A percentile compares a stretch with the other conserved stretches of the same genome.
Conservation (phyloP, 2,888 invertebrate genomes). For the Acanthosoma haemorrhoidale region DNA sequence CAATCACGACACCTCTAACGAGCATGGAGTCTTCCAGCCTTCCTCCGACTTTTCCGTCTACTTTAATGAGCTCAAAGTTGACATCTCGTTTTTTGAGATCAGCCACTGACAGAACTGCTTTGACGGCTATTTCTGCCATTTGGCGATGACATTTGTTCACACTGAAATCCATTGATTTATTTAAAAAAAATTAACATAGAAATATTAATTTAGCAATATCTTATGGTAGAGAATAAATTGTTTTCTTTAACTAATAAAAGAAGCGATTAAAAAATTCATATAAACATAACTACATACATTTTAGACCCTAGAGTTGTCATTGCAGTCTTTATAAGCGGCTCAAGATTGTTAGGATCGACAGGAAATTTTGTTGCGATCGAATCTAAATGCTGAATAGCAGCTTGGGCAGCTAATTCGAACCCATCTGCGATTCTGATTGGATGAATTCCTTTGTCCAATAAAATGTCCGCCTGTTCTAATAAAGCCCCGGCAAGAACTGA, state of each 20-base stretch:
- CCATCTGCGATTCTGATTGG: constrained; percentile 98
- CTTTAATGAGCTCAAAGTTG: constrained; percentile 98
- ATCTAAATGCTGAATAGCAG: constrained; percentile 79
- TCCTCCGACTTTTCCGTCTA: constrained; percentile 96
- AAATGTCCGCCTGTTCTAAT: constrained; percentile 85
- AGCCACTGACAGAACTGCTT: constrained; percentile 94
- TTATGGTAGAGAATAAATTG: neutral
- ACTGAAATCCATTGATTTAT: constrained; percentile 45
- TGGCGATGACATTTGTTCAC: constrained; percentile 93
- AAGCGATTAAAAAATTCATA: neutral
- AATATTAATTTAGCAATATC: no score
- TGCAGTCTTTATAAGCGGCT: constrained; percentile 87
- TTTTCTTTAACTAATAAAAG: neutral
- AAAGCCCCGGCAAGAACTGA: constrained; percentile 76
- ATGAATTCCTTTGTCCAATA: constrained; percentile 95
- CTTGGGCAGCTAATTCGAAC: constrained; percentile 91
- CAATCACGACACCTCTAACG: constrained; percentile 93
- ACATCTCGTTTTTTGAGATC: constrained; percentile 91
- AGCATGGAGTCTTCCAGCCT: constrained; percentile 93
- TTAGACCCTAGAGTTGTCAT: constrained; percentile 98
- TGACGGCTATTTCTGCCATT: constrained; percentile 98
- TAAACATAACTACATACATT: constrained; percentile 55
- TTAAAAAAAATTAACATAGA: neutral
- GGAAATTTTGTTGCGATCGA: constrained; percentile 84
- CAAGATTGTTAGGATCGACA: constrained; percentile 72